Conservation (phyloP, 2,113 vertebrate genomes). For the Pelecanus crispus region DNA sequence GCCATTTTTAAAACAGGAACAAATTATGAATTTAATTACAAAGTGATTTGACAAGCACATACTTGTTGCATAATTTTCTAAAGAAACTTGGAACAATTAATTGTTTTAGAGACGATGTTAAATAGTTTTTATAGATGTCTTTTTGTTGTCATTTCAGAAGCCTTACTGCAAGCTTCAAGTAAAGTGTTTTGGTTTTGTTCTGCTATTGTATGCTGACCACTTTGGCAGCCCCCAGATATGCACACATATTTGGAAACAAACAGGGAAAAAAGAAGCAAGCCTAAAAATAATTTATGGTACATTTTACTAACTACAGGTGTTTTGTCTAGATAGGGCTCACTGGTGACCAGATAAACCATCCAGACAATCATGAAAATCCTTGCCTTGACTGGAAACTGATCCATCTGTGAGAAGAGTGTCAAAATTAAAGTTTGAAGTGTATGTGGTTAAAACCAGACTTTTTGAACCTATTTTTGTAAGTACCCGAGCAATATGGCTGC, state of each 20-base stretch:
- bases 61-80: conserved; percentile 56
- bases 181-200: neutral
- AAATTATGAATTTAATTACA: conserved; percentile 75
- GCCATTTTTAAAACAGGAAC: conserved; percentile 72
- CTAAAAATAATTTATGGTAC: neutral
- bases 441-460: neutral
- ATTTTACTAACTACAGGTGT: neutral
- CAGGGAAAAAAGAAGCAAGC: neutral
- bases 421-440: neutral
- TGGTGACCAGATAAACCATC: neutral
- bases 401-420: neutral
- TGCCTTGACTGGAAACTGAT: neutral
- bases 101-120: neutral
- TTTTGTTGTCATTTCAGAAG: neutral
- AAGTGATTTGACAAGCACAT: conserved; percentile 66
- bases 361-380: neutral
- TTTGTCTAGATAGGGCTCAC: neutral
- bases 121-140: neutral
- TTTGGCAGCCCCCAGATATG: neutral
- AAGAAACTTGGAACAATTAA: conserved; percentile 22
- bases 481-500: neutral
- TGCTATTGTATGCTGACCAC: neutral
- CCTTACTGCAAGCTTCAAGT: neutral
- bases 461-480: neutral
- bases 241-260: neutral